These are phyloP conservation scores for Eupristina koningsbergeri DNA, from an alignment of 1,140 invertebrate genomes.

Conservation along the genomic window DNA sequence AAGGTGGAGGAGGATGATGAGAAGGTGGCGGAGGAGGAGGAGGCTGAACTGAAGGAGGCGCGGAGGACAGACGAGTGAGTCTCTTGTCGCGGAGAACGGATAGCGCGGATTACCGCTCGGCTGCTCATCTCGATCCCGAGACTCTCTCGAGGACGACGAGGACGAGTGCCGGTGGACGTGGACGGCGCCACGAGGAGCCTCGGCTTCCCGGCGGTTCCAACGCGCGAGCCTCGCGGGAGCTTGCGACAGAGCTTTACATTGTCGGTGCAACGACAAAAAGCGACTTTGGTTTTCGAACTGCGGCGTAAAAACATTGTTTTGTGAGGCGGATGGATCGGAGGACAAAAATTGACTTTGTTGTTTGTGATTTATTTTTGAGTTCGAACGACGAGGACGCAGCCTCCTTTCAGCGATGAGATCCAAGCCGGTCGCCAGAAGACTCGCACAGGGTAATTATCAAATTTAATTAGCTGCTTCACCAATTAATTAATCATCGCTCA, in stretches of 20 bases:
- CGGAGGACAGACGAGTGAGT: slow-evolving; percentile 62
- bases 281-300: neutral
- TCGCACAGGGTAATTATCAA: slow-evolving; percentile 70
- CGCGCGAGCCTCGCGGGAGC: slow-evolving; percentile 16
- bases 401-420: slow-evolving; percentile 70
- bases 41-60: slow-evolving; percentile 61
- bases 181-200: neutral
- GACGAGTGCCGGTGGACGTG: neutral
- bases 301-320: slow-evolving; percentile 34
- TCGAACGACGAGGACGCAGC: slow-evolving; percentile 53
- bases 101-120: slow-evolving; percentile 14
- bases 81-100: slow-evolving; percentile 46
- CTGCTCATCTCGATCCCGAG: slow-evolving; percentile 28
- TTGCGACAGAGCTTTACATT: neutral
- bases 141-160: no score
- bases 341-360: slow-evolving; percentile 57
- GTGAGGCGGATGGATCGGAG: slow-evolving; percentile 67
- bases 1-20: slow-evolving; percentile 13
- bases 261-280: neutral
- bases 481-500: no score
- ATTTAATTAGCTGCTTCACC: no score
- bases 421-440: slow-evolving; percentile 72
- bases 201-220: no score
- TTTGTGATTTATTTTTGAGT: slow-evolving; percentile 69
- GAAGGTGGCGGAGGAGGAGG: slow-evolving; percentile 48